Percentiles rank a stretch among this genome's conserved stretches.
Evolutionary conservation across 2,888 invertebrate species (phyloP).

Genomic region (Heliconius ethilla): DNA sequence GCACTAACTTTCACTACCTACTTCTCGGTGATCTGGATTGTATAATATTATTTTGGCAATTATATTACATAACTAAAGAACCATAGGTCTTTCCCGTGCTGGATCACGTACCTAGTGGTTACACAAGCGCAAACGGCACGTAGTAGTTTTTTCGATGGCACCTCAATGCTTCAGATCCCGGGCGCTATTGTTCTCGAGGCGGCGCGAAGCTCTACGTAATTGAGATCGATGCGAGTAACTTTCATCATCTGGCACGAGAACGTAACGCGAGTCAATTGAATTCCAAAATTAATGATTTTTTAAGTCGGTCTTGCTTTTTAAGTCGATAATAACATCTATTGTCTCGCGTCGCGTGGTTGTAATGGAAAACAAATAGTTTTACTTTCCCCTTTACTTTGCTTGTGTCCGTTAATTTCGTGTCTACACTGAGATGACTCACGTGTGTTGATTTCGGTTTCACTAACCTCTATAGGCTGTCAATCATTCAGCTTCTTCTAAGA

Average conservation of each 20-base stretch:
- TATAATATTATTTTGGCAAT: constrained; percentile 75
- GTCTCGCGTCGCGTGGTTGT: constrained; percentile 41
- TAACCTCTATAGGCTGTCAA: constrained; percentile 52
- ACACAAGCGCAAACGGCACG: constrained; percentile 73
- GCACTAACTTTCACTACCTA: constrained; percentile 69
- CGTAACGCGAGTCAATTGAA: constrained; percentile 61
- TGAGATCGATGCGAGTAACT: constrained; percentile 67
- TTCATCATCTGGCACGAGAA: constrained; percentile 62
- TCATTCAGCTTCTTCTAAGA: constrained; percentile 10
- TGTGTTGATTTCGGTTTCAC: constrained; percentile 77
- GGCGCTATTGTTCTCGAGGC: constrained; percentile 53
- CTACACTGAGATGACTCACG: constrained; percentile 74
- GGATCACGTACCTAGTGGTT: constrained; percentile 73
- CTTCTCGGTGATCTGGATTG: constrained; percentile 55
- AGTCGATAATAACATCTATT: constrained; percentile 25
- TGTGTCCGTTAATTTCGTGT: constrained; percentile 72
- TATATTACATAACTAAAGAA: constrained; percentile 72
- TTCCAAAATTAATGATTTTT: constrained; percentile 64
- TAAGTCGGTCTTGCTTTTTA: constrained; percentile 34
- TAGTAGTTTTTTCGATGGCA: constrained; percentile 61
- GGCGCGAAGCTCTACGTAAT: constrained; percentile 60
- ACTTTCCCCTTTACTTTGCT: constrained; percentile 79
- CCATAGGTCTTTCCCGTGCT: constrained; percentile 64
- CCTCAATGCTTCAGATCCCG: constrained; percentile 64
- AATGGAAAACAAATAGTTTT: constrained; percentile 77